Percentiles rank a stretch among this genome's conserved stretches.
phyloP scores from a whole-genome alignment of 2,113 vertebrate species.

The Lepisosteus osseus region DNA sequence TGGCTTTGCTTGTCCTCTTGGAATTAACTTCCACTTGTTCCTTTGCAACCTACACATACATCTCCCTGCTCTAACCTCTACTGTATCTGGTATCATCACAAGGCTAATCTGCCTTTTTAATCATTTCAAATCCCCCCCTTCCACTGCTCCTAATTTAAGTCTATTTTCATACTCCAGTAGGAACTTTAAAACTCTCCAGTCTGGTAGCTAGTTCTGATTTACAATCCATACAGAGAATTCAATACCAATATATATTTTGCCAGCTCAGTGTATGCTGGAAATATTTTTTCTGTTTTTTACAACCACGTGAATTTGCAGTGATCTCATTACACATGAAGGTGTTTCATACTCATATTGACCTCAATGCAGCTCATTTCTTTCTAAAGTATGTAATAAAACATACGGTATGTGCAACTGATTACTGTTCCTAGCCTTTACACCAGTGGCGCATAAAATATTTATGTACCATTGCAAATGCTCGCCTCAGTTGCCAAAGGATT shows the following conservation, averaged over 20 bases:
- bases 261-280: neutral
- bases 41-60: too few relatives aligned
- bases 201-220: neutral
- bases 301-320: neutral
- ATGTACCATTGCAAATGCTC: neutral
- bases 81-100: too few relatives aligned
- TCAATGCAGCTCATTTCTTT: neutral
- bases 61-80: too few relatives aligned
- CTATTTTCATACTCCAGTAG: neutral
- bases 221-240: neutral
- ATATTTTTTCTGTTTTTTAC: neutral
- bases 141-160: neutral
- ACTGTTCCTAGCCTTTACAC: neutral
- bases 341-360: neutral
- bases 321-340: neutral
- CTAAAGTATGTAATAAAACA: neutral
- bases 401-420: neutral
- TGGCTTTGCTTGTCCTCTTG: too few relatives aligned
- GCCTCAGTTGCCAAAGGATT: neutral
- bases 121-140: neutral
- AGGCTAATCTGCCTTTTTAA: neutral
- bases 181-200: neutral
- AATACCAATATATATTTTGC: neutral
- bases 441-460: constrained; percentile 9
- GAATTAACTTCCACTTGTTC: too few relatives aligned